These are phyloP conservation scores for Varecia variegata DNA, from an alignment of 2,797 vertebrate genomes.

Conservation along the genomic window DNA sequence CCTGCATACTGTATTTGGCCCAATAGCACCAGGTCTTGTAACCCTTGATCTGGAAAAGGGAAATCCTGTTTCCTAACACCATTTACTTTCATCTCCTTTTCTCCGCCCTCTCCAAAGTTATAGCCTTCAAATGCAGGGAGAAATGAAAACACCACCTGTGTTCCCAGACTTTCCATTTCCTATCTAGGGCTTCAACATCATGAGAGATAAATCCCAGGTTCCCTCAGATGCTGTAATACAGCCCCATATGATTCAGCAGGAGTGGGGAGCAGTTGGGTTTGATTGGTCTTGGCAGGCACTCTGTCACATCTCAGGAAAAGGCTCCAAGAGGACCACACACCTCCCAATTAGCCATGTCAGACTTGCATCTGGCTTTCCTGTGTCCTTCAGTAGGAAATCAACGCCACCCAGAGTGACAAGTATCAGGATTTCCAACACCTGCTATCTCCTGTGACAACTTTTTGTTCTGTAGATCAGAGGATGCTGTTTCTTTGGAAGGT, in stretches of 20 bases:
- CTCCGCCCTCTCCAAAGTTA: slow-evolving; percentile 65
- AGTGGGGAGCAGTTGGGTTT: slow-evolving; percentile 75
- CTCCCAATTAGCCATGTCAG: slow-evolving; percentile 74
- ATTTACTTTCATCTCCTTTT: slow-evolving; percentile 53
- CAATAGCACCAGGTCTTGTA: background rate
- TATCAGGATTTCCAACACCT: slow-evolving; percentile 48
- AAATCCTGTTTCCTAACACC: slow-evolving; percentile 46
- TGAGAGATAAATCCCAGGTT: slow-evolving; percentile 69
- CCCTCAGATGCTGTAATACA: slow-evolving; percentile 65
- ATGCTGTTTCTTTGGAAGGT: background rate
- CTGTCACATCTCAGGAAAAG: slow-evolving; percentile 76
- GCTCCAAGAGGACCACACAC: slow-evolving; percentile 69
- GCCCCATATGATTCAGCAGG: slow-evolving; percentile 75
- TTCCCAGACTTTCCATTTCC: slow-evolving; percentile 75
- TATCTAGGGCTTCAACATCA: slow-evolving; percentile 71
- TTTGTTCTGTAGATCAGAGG: slow-evolving; percentile 38
- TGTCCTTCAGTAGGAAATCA: slow-evolving; percentile 67
- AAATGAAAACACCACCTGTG: slow-evolving; percentile 77
- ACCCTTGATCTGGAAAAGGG: slow-evolving; percentile 34
- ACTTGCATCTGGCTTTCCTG: slow-evolving; percentile 67
- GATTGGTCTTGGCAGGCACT: slow-evolving; percentile 72
- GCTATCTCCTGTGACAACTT: slow-evolving; percentile 25
- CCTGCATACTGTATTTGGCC: background rate
- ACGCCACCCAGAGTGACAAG: slow-evolving; percentile 5
- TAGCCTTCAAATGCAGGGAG: slow-evolving; percentile 55